Evolutionary conservation across 2,888 invertebrate species (phyloP).

Genomic region (Shargacucullia verbasci): DNA sequence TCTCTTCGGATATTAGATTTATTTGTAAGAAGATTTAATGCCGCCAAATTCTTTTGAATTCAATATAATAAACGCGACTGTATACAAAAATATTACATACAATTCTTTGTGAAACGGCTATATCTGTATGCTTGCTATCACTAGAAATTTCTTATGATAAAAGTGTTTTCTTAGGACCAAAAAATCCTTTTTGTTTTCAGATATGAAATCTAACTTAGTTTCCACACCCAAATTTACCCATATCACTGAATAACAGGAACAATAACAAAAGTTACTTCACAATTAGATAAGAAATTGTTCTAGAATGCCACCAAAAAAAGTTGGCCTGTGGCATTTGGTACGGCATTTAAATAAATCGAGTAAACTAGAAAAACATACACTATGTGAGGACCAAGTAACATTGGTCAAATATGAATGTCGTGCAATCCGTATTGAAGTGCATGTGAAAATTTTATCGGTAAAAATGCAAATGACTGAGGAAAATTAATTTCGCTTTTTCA

Average conservation of each 20-base stretch:
- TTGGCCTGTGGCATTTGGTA: conserved; percentile 50
- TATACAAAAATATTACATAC: neutral
- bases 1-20: neutral
- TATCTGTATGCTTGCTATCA: no score
- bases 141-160: neutral
- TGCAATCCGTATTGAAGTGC: conserved; percentile 41
- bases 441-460: conserved; percentile 37
- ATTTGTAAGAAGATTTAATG: neutral
- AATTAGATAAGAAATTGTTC: conserved; percentile 71
- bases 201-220: conserved; percentile 43
- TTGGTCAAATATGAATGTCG: conserved; percentile 40
- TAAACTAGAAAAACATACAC: conserved; percentile 25
- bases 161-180: conserved; percentile 20
- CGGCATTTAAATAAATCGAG: conserved; percentile 21
- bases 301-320: conserved; percentile 54
- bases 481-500: conserved; percentile 34
- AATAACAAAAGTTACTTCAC: conserved; percentile 74
- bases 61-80: neutral
- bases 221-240: conserved; percentile 52
- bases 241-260: conserved; percentile 67
- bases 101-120: neutral
- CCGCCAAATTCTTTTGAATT: neutral
- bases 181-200: conserved; percentile 7
- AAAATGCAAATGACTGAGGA: conserved; percentile 41
- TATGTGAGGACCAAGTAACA: conserved; percentile 32